These are phyloP conservation scores for Rallus limicola DNA, from an alignment of 2,113 vertebrate species.

Conservation along the genomic window DNA sequence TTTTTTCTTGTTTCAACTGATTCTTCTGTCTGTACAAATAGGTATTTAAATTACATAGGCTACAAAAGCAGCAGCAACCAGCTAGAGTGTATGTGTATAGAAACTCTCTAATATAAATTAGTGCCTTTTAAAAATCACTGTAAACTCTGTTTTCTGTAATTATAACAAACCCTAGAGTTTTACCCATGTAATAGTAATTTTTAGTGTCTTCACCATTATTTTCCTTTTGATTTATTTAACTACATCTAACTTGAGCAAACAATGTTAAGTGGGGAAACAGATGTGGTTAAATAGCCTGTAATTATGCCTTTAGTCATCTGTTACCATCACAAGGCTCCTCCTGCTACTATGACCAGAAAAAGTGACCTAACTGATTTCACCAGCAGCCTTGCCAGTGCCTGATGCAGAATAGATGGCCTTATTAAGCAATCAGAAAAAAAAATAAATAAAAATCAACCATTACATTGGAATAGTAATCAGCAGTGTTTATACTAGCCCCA, in stretches of 20 bases:
- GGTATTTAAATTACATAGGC: conserved; percentile 60
- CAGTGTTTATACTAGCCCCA: conserved; percentile 81
- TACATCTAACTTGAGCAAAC: conserved; percentile 82
- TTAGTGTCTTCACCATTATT: conserved; percentile 78
- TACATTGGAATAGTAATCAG: conserved; percentile 82
- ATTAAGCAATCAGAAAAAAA: conserved; percentile 85
- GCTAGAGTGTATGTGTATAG: conserved; percentile 64
- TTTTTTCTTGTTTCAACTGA: background rate
- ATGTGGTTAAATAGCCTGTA: conserved; percentile 81
- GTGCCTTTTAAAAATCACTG: conserved; percentile 73
- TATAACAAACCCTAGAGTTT: conserved; percentile 78
- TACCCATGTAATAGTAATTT: conserved; percentile 75
- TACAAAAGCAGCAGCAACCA: conserved; percentile 55
- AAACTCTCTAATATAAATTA: conserved; percentile 79
- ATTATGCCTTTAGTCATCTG: conserved; percentile 84
- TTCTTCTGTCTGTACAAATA: conserved; percentile 37
- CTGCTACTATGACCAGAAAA: conserved; percentile 80
- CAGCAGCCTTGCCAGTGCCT: conserved; percentile 77
- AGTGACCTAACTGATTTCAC: conserved; percentile 84
- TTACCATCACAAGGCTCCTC: conserved; percentile 77
- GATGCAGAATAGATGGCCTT: conserved; percentile 80
- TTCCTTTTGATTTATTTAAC: conserved; percentile 82
- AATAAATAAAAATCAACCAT: conserved; percentile 73
- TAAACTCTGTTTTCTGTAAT: conserved; percentile 82
- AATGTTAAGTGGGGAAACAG: conserved; percentile 85